Evolutionary conservation across 2,113 vertebrate species (phyloP).

Genomic region (Dromaius novaehollandiae): DNA sequence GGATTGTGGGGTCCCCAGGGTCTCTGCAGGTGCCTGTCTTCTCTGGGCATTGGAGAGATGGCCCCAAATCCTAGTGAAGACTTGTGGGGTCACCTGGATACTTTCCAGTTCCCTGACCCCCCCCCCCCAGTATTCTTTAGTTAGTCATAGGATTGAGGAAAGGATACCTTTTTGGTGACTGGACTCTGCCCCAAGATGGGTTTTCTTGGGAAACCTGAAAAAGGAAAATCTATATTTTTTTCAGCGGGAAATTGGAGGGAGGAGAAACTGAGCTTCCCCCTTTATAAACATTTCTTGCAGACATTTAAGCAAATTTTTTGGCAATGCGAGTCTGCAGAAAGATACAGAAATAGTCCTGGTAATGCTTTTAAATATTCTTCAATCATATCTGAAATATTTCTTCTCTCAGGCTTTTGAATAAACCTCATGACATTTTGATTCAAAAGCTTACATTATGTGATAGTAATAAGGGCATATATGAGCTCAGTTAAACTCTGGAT

Average conservation of each 20-base stretch:
- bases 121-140: background rate
- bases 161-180: background rate
- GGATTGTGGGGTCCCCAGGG: background rate
- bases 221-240: background rate
- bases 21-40: background rate
- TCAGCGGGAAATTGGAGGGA: background rate
- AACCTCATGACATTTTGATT: conserved; percentile 14
- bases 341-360: background rate
- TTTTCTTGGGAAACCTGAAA: background rate
- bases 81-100: background rate
- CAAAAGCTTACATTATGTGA: background rate
- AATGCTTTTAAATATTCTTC: background rate
- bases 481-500: background rate
- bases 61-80: background rate
- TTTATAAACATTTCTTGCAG: background rate
- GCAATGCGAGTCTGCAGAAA: background rate
- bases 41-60: background rate
- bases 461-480: background rate
- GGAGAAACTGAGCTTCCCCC: background rate
- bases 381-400: background rate
- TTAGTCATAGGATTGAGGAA: background rate
- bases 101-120: background rate
- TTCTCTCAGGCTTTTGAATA: background rate
- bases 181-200: background rate
- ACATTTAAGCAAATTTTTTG: background rate